Conservation (phyloP, 2,888 invertebrate genomes). For the Eilema depressum region DNA sequence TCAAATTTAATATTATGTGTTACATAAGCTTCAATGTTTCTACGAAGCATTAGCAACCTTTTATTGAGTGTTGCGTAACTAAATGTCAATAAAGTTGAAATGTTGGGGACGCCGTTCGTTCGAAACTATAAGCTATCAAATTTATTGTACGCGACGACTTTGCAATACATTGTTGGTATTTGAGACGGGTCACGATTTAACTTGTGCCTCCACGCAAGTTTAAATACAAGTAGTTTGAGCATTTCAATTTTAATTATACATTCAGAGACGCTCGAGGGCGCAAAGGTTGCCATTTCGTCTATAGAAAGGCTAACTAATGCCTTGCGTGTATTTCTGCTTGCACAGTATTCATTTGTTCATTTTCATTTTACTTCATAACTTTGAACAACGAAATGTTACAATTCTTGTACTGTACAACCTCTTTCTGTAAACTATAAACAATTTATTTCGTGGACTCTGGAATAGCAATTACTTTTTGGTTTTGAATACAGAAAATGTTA, state of each 20-base stretch:
- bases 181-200: slow-evolving; percentile 55
- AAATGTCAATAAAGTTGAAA: slow-evolving; percentile 45
- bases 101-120: slow-evolving; percentile 26
- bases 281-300: slow-evolving; percentile 13
- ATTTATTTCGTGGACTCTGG: background rate
- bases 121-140: slow-evolving; percentile 31
- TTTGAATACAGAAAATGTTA: too few relatives aligned
- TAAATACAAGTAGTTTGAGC: slow-evolving; percentile 38
- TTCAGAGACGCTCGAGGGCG: slow-evolving; percentile 15
- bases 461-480: background rate
- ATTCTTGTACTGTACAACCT: background rate
- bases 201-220: slow-evolving; percentile 44
- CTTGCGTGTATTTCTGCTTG: background rate
- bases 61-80: slow-evolving; percentile 36
- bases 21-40: slow-evolving; percentile 17
- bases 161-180: slow-evolving; percentile 54
- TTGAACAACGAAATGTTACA: background rate
- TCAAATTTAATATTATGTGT: background rate
- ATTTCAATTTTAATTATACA: slow-evolving; percentile 29
- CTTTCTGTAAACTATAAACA: background rate
- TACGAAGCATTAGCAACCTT: slow-evolving; percentile 33
- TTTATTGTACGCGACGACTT: slow-evolving; percentile 31
- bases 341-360: background rate
- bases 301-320: background rate
- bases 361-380: background rate